phyloP scores from a whole-genome alignment of 2,113 vertebrate genomes.

The Seriola aureovittata region DNA sequence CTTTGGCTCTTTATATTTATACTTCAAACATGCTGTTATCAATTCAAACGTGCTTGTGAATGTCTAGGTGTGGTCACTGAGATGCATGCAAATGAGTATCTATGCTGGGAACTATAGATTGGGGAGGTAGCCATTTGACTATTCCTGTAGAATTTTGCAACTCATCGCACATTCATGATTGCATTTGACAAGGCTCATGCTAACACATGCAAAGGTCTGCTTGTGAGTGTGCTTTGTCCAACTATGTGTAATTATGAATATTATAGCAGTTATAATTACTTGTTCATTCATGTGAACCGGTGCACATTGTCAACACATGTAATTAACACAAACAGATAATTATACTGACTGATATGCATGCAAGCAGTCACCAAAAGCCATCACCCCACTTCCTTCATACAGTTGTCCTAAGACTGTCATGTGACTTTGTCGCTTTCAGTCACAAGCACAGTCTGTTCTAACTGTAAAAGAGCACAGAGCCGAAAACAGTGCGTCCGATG shows the following conservation, averaged over 20 bases:
- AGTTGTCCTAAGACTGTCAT: slow-evolving; percentile 43
- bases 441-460: slow-evolving; percentile 48
- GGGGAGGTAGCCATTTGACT: neutral
- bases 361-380: slow-evolving; percentile 33
- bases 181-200: slow-evolving; percentile 18
- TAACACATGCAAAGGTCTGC: slow-evolving; percentile 5
- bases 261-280: slow-evolving; percentile 19
- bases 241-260: slow-evolving; percentile 8
- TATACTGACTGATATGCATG: slow-evolving; percentile 16
- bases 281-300: slow-evolving; percentile 50
- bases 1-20: neutral
- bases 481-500: slow-evolving; percentile 51
- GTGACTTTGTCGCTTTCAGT: slow-evolving; percentile 55
- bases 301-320: slow-evolving; percentile 48
- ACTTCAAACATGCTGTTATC: neutral
- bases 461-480: slow-evolving; percentile 48
- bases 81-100: neutral
- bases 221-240: slow-evolving; percentile 19
- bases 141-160: slow-evolving; percentile 5
- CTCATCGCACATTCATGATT: slow-evolving; percentile 20
- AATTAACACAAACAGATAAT: slow-evolving; percentile 48
- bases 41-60: slow-evolving; percentile 9
- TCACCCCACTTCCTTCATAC: neutral
- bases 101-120: neutral
- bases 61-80: neutral